Conservation (phyloP, 2,888 invertebrate species). For the Mechanitis mazaeus region DNA sequence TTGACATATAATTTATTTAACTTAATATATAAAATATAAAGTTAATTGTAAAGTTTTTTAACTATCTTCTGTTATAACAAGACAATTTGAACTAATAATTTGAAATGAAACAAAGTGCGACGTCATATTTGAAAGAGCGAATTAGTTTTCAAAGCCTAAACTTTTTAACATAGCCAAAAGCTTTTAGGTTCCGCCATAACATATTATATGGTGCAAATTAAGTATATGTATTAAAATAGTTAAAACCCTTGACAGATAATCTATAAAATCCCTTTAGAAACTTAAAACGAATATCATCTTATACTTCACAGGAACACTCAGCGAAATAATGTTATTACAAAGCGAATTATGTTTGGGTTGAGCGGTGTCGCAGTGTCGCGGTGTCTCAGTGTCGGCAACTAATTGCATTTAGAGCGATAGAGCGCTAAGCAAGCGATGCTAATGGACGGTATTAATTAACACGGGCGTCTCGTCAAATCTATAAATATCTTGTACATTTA, state of each 20-base stretch:
- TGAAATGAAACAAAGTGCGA: too few relatives aligned
- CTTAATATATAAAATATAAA: too few relatives aligned
- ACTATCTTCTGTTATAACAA: too few relatives aligned
- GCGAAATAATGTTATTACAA: constrained; percentile 60
- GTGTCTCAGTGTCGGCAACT: constrained; percentile 56
- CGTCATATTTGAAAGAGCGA: too few relatives aligned
- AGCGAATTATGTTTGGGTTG: constrained; percentile 69
- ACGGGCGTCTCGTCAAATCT: constrained; percentile 66
- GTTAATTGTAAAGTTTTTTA: too few relatives aligned
- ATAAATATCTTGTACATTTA: constrained; percentile 49
- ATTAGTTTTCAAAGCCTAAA: too few relatives aligned
- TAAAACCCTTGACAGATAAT: background rate
- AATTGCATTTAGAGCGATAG: constrained; percentile 70
- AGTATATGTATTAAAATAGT: background rate
- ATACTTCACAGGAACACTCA: constrained; percentile 53
- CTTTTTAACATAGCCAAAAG: too few relatives aligned
- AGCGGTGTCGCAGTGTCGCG: constrained; percentile 56
- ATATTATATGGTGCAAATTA: too few relatives aligned
- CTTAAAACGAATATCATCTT: constrained; percentile 7
- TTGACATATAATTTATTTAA: too few relatives aligned
- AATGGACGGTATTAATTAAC: constrained; percentile 75
- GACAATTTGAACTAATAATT: too few relatives aligned
- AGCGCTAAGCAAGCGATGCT: constrained; percentile 66
- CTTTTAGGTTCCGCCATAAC: too few relatives aligned
- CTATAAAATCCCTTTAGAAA: background rate